Base-by-base conservation (phyloP, 2,888 invertebrate genomes). In the Deilephila elpenor region DNA sequence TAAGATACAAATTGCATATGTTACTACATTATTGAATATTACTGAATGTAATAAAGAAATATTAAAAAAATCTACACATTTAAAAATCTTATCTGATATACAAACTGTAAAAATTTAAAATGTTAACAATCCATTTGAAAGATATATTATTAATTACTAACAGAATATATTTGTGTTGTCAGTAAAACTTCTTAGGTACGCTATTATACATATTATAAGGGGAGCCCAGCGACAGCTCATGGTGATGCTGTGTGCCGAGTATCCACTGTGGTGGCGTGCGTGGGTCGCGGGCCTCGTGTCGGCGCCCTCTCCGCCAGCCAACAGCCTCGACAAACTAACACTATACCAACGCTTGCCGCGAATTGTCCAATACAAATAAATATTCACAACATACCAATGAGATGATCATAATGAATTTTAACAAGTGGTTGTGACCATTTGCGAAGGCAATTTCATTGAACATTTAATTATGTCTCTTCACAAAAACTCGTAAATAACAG, bases 401-500 rank as follows among this genome's bases (percentile, higher is more conserved):
- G n/a, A 71, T 19, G 37, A 34, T n/a, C 3, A 62, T 56, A 8
- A 37, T 56, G 37, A 53, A 53, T 56, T 62, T 64, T 56, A 34
- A 64, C 19, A 62, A 64, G 53, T 62, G 53, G 53, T 72, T 53
- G 61, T 61, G 72, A 62, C 56, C 20, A 5, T 20, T 64, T 73
- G 51, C 51, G 70, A 73, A 70, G 64, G 59, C 70, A 73, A 67
- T 64, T 67, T 44, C 59, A 71, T 59, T 60, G 59, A 60, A 60
- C 37, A 11, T 71, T 60, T 37, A 60, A 37, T 60, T 19, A 59
- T 44, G 59, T 60, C 44, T 71, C 51, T 86, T 88, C 77, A 89
- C 78, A 90, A 82, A 74, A 88, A 88, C 75, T 88, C 87, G 76
- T 83, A 80, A 73, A 90, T 85, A 80, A 85, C 77, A 62, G 81